A percentile compares a stretch with the other conserved stretches of the same genome.
phyloP scores from a whole-genome alignment of 2,888 invertebrate genomes.

The Heliconius ethilla region DNA sequence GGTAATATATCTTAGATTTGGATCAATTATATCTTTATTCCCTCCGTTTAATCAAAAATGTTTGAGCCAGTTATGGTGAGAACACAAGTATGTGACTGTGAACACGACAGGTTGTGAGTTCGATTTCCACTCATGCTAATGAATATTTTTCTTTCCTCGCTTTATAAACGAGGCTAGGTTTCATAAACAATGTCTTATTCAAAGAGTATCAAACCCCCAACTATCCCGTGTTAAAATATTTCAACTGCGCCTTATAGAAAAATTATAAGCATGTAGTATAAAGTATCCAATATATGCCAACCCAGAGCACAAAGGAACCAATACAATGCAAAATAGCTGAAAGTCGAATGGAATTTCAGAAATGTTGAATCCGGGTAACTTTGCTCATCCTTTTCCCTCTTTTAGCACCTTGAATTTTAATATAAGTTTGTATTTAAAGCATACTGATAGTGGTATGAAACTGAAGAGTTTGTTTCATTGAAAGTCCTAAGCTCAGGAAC shows the following conservation, averaged over 20 bases:
- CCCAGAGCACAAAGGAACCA: constrained; percentile 17
- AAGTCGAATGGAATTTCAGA: constrained; percentile 7
- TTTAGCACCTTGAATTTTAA: neutral
- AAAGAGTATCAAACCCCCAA: too few relatives aligned
- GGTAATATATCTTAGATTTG: neutral
- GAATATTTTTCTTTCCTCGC: too few relatives aligned
- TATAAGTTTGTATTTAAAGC: neutral
- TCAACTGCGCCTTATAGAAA: neutral
- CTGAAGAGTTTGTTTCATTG: neutral
- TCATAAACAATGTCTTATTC: too few relatives aligned
- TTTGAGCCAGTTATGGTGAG: too few relatives aligned
- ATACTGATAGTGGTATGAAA: neutral
- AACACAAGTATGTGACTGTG: too few relatives aligned
- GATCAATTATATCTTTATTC: neutral
- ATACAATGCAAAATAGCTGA: constrained; percentile 20
- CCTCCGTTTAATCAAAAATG: too few relatives aligned
- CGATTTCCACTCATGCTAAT: too few relatives aligned
- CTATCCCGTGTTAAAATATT: too few relatives aligned
- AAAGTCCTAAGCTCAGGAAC: too few relatives aligned
- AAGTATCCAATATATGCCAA: constrained; percentile 1
- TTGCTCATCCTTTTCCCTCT: neutral
- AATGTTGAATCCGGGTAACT: constrained; percentile 4
- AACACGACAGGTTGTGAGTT: too few relatives aligned
- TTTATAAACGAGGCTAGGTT: too few relatives aligned
- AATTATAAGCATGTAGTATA: neutral